Conservation (phyloP, 2,888 invertebrate species). For the Drosophila mimica region DNA sequence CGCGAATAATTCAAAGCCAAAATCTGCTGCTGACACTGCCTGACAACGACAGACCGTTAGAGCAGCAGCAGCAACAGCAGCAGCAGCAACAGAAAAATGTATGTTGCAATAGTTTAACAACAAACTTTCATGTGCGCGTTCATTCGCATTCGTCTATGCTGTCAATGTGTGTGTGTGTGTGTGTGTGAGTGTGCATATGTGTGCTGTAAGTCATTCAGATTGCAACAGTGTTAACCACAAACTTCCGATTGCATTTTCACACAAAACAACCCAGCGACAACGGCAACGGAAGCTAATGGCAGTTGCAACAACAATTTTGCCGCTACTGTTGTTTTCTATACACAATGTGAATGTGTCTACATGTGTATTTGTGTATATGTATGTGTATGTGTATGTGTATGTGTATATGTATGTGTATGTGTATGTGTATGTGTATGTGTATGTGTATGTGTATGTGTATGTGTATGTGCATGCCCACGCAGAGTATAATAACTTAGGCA, state of each 20-base stretch:
- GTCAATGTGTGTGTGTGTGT: neutral
- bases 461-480: neutral
- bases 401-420: neutral
- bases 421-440: neutral
- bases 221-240: slow-evolving; percentile 67
- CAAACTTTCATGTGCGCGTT: slow-evolving; percentile 47
- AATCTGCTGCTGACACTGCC: slow-evolving; percentile 63
- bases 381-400: neutral
- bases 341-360: neutral
- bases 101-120: slow-evolving; percentile 61
- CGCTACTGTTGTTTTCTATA: slow-evolving; percentile 6
- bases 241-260: slow-evolving; percentile 67
- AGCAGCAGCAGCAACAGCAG: no score
- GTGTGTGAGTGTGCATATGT: slow-evolving; percentile 22
- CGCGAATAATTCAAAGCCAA: slow-evolving; percentile 66
- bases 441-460: neutral
- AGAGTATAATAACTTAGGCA: slow-evolving; percentile 17
- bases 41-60: slow-evolving; percentile 31
- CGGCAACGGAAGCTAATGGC: slow-evolving; percentile 33
- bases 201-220: slow-evolving; percentile 64
- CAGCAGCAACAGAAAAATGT: slow-evolving; percentile 45
- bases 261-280: slow-evolving; percentile 36
- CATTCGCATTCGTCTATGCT: neutral
- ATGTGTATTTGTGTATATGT: neutral
- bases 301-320: slow-evolving; percentile 11